phyloP scores from a whole-genome alignment of 2,888 invertebrate species.

The Aethes cnicana region DNA sequence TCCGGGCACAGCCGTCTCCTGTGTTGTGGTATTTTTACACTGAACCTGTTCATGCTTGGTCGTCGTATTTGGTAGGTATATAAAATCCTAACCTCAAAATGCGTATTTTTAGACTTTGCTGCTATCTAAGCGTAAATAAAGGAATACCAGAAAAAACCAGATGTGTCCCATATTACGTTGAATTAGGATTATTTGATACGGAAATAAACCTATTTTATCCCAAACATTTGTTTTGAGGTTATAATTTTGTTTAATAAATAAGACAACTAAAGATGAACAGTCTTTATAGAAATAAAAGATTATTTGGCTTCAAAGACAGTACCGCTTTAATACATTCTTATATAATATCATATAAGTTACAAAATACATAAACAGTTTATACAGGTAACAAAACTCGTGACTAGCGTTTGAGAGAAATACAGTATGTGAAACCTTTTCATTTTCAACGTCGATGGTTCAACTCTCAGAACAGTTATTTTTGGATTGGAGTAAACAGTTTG shows the following conservation, averaged over 20 bases:
- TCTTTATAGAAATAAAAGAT: constrained; percentile 38
- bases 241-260: not conserved
- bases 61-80: too few relatives aligned
- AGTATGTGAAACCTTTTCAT: constrained; percentile 37
- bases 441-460: constrained; percentile 33
- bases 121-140: too few relatives aligned
- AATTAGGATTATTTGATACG: too few relatives aligned
- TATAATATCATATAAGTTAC: constrained; percentile 76
- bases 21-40: too few relatives aligned
- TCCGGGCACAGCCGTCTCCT: too few relatives aligned
- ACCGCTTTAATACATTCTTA: constrained; percentile 76
- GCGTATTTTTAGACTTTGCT: too few relatives aligned
- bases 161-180: not conserved
- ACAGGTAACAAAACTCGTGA: constrained; percentile 81
- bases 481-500: too few relatives aligned
- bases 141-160: not conserved
- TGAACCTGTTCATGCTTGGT: too few relatives aligned
- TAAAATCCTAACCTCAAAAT: too few relatives aligned
- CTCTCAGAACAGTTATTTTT: too few relatives aligned
- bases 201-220: too few relatives aligned
- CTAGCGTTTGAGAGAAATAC: constrained; percentile 71
- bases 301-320: constrained; percentile 58
- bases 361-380: constrained; percentile 77
- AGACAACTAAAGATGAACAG: not conserved
- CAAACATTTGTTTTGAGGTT: too few relatives aligned